Base-by-base conservation (phyloP, 2,888 invertebrate genomes). In the Pandemis heparana region DNA sequence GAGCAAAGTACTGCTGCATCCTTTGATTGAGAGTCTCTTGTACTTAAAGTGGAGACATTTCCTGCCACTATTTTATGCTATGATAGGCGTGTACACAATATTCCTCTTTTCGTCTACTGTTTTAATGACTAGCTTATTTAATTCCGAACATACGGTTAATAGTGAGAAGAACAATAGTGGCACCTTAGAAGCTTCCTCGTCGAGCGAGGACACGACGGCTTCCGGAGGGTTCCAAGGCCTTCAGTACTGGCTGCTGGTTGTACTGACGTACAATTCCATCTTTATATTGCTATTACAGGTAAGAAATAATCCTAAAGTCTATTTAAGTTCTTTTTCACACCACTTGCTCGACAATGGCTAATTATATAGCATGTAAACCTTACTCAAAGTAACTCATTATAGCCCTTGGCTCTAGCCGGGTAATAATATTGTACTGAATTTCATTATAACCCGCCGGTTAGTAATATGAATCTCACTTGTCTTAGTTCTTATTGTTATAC, bases 21-120 rank as follows among this genome's bases (percentile, higher is more conserved):
- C 69, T 5, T 18, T 60, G 12, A 61, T 69, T 10, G 69, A 69
- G 48, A 69, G 69, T 9, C 61, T 69, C 5, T 51, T 69, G 16
- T 69, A 69, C 48, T 38, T 61, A 14, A 69, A 69, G 38, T 61
- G 60, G 69, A 61, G 5, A 48, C 39, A 61, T 32, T 61, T 69
- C 7, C 39, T 69, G 14, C 69, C 69, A 12, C 18, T 51, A 0
- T 61, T 69, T 1, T 69, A 48, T 23, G 10, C 16, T 0, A 63
- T 70, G 16, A 53, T 70, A 9, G 53, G 4, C 16, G 43, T 46
- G 9, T 46, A 46, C 10, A 14, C 46, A 5, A 14, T 46, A 14
- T 46, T 46, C 12, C 46, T 46, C 46, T 10, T 14, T 10, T 46
- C 46, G 46, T 46, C 14, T 14, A 46, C 10, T 12, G 5, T 14